These are phyloP conservation scores for Pachyramphus minor DNA, from an alignment of 2,113 vertebrate species.

Conservation along the genomic window DNA sequence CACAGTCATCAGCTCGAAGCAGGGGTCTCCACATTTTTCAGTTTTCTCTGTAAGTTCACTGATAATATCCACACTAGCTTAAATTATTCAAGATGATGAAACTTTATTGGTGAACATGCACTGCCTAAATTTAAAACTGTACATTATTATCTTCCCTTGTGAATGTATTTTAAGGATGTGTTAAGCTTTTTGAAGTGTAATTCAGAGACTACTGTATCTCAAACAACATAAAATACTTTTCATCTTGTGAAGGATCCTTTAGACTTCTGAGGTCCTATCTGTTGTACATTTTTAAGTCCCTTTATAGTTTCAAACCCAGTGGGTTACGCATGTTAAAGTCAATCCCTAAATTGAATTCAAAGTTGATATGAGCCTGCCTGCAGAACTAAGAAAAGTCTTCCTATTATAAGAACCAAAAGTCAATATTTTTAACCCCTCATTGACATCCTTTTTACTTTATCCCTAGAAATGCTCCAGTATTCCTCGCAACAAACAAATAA, in stretches of 20 bases:
- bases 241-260: constrained; percentile 62
- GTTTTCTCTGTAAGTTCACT: constrained; percentile 54
- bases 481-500: background rate
- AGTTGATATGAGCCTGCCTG: constrained; percentile 31
- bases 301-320: constrained; percentile 65
- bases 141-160: constrained; percentile 61
- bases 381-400: constrained; percentile 36
- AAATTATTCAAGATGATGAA: constrained; percentile 67
- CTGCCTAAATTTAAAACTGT: constrained; percentile 62
- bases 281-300: constrained; percentile 66
- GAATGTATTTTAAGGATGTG: constrained; percentile 63
- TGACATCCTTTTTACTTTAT: background rate
- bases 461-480: background rate
- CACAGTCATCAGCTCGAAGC: constrained; percentile 49
- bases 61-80: constrained; percentile 46
- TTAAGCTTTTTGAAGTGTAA: constrained; percentile 57
- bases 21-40: constrained; percentile 58
- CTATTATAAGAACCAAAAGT: constrained; percentile 14
- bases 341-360: constrained; percentile 66
- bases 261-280: constrained; percentile 63
- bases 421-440: constrained; percentile 52
- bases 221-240: constrained; percentile 67
- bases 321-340: constrained; percentile 56
- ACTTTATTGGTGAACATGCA: constrained; percentile 57
- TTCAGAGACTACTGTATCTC: constrained; percentile 60